Base-by-base conservation (phyloP, 2,888 invertebrate genomes). In the Euspilapteryx auroguttella region DNA sequence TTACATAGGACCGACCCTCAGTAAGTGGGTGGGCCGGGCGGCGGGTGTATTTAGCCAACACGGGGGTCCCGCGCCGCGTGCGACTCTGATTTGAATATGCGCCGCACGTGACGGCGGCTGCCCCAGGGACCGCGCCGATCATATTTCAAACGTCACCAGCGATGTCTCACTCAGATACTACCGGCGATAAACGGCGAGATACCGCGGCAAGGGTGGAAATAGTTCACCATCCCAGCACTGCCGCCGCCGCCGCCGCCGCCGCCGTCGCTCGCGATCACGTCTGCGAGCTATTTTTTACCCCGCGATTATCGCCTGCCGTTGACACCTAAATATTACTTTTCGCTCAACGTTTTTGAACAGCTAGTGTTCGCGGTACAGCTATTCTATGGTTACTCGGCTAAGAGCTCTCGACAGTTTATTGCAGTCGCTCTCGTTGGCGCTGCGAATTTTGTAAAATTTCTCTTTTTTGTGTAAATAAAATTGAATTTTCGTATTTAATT, bases 21-120 rank as follows among this genome's bases (percentile, higher is more conserved):
- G 71, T 68, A 66, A 75, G 75, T 62, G 64, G 64, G 64, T 62
- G 64, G 64, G 64, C 55, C 54, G 64, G 58, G 58, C 56, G 52
- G 62, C 66, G 68, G 68, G 63, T 58, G 69, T 77, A 76, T 77
- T 77, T 77, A 75, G 71, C 77, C 76, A 76, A 76, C 76, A 75
- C 61, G 36, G 34, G 64, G 75, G 75, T 69, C 65, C 61, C 55
- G 45, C 55, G 64, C 59, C 69, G 68, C 71, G 69, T 71, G 71
- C 71, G 59, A 56, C 58, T 55, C 66, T 62, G 64, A 75, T 75
- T 75, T 76, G 75, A 76, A 76, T 75, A 77, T 68, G 64, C 68
- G 62, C 40, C 61, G 66, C 76, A 75, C 75, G 75, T 69, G 69
- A 62, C 68, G 44, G 49, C 55, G 58, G 54, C 57, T 55, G 50